Evolutionary conservation across 2,797 vertebrate species (phyloP).

Genomic region (Neopelma chrysocephalum): DNA sequence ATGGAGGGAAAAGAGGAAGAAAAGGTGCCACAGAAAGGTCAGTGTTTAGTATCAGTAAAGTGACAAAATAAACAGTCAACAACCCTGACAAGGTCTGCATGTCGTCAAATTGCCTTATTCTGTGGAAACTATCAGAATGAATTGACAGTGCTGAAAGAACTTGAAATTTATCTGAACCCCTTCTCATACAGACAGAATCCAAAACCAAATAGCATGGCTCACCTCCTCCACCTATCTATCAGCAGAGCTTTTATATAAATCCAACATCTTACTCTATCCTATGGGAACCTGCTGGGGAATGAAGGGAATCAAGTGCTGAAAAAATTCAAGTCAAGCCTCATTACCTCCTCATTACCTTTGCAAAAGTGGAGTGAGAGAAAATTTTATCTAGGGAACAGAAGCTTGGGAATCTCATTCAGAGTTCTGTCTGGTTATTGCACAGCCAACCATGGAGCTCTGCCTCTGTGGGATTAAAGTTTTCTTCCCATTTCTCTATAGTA

Average conservation of each 20-base stretch:
- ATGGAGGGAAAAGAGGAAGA: not conserved
- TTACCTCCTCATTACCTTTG: slow-evolving; percentile 94
- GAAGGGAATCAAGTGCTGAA: slow-evolving; percentile 78
- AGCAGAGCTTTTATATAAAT: slow-evolving; percentile 77
- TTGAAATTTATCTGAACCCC: slow-evolving; percentile 69
- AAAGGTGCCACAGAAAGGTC: slow-evolving; percentile 70
- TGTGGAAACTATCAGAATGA: slow-evolving; percentile 61
- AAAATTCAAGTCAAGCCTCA: slow-evolving; percentile 91
- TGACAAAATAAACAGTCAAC: slow-evolving; percentile 77
- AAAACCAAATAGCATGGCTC: slow-evolving; percentile 70
- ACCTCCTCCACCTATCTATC: slow-evolving; percentile 77
- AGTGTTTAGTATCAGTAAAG: slow-evolving; percentile 73
- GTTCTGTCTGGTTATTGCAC: slow-evolving; percentile 84
- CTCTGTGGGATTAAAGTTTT: slow-evolving; percentile 83
- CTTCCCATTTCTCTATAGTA: slow-evolving; percentile 83
- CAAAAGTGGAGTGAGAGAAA: slow-evolving; percentile 85
- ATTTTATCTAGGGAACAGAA: slow-evolving; percentile 81
- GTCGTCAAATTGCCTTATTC: slow-evolving; percentile 71
- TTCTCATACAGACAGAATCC: slow-evolving; percentile 68
- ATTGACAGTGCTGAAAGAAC: slow-evolving; percentile 67
- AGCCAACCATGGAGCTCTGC: slow-evolving; percentile 83
- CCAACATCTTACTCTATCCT: slow-evolving; percentile 79
- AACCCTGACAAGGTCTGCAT: slow-evolving; percentile 66
- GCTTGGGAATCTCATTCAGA: slow-evolving; percentile 83
- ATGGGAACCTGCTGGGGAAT: slow-evolving; percentile 80